Conservation (phyloP, 2,113 vertebrate species). For the Trichomycterus rosablanca region DNA sequence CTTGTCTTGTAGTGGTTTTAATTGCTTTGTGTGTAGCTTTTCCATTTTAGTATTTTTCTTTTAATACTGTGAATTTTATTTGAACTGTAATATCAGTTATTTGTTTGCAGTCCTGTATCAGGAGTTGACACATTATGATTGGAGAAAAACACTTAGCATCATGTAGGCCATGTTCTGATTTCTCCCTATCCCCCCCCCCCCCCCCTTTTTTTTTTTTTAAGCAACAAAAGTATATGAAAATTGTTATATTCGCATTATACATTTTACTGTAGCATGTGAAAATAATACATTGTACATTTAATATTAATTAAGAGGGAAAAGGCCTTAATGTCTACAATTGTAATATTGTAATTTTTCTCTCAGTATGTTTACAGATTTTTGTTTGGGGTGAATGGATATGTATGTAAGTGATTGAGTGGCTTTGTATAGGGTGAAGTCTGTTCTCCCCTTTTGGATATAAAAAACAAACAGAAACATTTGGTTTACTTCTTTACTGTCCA, state of each 20-base stretch:
- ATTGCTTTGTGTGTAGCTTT: conserved; percentile 56
- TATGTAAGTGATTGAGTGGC: conserved; percentile 44
- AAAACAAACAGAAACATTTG: conserved; percentile 7
- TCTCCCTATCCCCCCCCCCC: conserved; percentile 30
- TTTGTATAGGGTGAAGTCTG: conserved; percentile 50
- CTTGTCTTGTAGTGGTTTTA: conserved; percentile 46
- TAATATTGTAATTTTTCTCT: conserved; percentile 58
- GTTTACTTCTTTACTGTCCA: conserved; percentile 22
- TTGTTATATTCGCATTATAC: conserved; percentile 63
- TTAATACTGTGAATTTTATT: conserved; percentile 88
- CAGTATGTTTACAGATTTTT: conserved; percentile 56
- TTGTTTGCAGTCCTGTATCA: conserved; percentile 74
- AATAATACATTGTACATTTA: conserved; percentile 83
- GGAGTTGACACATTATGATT: conserved; percentile 62
- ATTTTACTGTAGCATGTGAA: conserved; percentile 94
- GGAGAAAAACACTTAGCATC: conserved; percentile 48
- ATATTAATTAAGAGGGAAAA: conserved; percentile 49
- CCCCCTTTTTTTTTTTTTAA: conserved; percentile 74
- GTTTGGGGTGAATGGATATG: conserved; percentile 42
- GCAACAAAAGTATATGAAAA: conserved; percentile 47
- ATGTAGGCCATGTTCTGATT: conserved; percentile 57
- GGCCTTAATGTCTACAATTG: conserved; percentile 70
- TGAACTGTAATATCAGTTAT: conserved; percentile 78
- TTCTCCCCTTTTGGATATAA: conserved; percentile 31
- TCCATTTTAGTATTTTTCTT: conserved; percentile 27